Evolutionary conservation across 1,140 invertebrate genomes (phyloP).

Genomic region (Musca domestica): DNA sequence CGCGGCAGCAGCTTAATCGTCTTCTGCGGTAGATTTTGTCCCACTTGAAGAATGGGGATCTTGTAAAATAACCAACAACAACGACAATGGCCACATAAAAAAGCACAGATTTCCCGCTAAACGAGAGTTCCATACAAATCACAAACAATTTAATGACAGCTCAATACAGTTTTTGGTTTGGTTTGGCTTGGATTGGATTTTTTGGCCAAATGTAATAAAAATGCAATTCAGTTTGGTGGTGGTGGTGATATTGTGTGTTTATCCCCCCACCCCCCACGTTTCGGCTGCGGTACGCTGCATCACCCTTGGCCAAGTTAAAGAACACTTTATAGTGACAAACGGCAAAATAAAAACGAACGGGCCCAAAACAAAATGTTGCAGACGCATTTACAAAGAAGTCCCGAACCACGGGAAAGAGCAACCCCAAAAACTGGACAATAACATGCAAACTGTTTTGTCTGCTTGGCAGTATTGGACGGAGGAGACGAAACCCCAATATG

Average conservation of each 20-base stretch:
- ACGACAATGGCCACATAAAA: too few species aligned
- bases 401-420: not conserved
- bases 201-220: constrained; percentile 21
- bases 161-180: constrained; percentile 16
- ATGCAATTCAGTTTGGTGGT: constrained; percentile 18
- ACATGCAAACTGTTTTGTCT: constrained; percentile 15
- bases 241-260: not conserved
- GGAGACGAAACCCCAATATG: not conserved
- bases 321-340: too few species aligned
- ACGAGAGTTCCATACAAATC: constrained; percentile 20
- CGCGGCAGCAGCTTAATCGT: too few species aligned
- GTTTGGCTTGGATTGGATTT: not conserved
- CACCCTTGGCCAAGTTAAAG: too few species aligned
- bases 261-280: too few species aligned
- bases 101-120: constrained; percentile 12
- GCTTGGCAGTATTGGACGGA: not conserved
- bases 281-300: too few species aligned
- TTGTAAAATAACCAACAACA: too few species aligned
- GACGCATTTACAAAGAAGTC: constrained; percentile 11
- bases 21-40: too few species aligned
- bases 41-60: too few species aligned
- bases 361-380: constrained; percentile 9
- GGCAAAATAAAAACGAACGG: not conserved
- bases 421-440: not conserved
- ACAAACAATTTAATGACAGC: constrained; percentile 22